phyloP scores from a whole-genome alignment of 2,797 vertebrate species.

The Pantherophis alleghaniensis region DNA sequence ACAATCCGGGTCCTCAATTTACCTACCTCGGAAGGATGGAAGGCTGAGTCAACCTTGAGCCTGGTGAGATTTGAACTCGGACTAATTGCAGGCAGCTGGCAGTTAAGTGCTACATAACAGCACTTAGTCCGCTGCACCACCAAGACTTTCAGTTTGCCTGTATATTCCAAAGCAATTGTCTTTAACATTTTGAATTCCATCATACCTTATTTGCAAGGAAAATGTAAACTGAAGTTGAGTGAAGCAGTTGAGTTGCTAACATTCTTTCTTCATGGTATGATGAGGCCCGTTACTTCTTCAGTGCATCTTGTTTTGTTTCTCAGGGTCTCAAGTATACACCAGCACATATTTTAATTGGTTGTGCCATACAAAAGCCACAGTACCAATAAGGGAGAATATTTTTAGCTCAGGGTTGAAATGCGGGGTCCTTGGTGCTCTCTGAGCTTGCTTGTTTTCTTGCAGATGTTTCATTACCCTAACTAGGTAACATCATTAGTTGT shows the following conservation, averaged over 20 bases:
- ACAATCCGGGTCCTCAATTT: too few relatives aligned
- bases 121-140: too few relatives aligned
- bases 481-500: neutral
- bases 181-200: neutral
- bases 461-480: neutral
- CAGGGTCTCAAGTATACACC: neutral
- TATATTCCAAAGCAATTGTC: neutral
- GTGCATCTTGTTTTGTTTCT: neutral
- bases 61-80: too few relatives aligned
- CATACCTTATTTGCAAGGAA: neutral
- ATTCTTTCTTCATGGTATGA: neutral
- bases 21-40: too few relatives aligned
- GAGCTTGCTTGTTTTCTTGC: too few relatives aligned
- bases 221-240: neutral
- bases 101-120: too few relatives aligned
- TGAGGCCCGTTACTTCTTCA: neutral
- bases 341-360: neutral
- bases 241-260: neutral
- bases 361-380: neutral
- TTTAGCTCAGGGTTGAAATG: too few relatives aligned
- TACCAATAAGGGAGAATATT: too few relatives aligned
- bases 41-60: too few relatives aligned
- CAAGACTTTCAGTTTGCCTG: neutral
- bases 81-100: too few relatives aligned
- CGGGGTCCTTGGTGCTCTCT: too few relatives aligned